These are phyloP conservation scores for Strigamia transsilvanica DNA, from an alignment of 2,888 invertebrate species.

Conservation along the genomic window DNA sequence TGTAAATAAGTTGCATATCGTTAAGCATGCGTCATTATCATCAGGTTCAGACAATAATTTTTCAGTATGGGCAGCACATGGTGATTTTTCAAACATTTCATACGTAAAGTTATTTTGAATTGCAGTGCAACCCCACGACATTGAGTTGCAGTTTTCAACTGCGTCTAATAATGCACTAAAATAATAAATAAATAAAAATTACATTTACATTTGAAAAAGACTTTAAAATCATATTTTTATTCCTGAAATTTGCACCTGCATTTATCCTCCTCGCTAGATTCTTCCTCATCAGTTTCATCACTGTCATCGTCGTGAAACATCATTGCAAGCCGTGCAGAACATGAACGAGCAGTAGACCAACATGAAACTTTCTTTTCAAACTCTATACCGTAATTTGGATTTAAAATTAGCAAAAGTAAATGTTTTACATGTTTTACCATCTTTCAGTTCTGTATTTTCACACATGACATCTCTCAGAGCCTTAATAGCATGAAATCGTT, in stretches of 20 bases:
- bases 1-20: neutral
- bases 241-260: neutral
- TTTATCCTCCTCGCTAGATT: neutral
- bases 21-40: neutral
- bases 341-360: slow-evolving; percentile 18
- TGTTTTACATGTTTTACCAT: neutral
- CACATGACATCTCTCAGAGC: neutral
- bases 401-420: neutral
- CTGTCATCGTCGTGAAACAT: neutral
- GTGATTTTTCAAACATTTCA: slow-evolving; percentile 10
- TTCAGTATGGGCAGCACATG: slow-evolving; percentile 6
- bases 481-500: neutral
- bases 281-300: neutral
- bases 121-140: neutral
- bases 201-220: neutral
- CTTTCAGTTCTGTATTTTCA: slow-evolving; percentile 11
- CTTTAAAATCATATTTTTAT: neutral
- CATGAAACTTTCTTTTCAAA: slow-evolving; percentile 12
- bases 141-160: neutral
- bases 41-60: neutral
- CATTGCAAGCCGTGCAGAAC: neutral
- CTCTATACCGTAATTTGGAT: neutral
- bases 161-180: neutral
- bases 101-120: slow-evolving; percentile 1
- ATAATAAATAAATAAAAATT: neutral